Conservation (phyloP, 1,140 invertebrate species). For the Antheraea mylitta region DNA sequence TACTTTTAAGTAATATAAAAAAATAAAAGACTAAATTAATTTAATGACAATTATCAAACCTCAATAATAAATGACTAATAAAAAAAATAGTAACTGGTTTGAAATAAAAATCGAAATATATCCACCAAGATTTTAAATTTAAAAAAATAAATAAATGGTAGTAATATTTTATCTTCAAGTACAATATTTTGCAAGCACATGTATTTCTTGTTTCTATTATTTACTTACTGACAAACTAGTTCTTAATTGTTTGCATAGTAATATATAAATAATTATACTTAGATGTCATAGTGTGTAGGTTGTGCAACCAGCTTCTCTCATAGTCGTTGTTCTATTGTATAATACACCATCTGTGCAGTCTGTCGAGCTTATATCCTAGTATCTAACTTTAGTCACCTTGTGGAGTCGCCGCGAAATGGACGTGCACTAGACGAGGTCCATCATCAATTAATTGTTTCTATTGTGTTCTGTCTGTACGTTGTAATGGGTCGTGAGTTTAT, state of each 20-base stretch:
- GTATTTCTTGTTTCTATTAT: background rate
- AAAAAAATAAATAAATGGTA: no score
- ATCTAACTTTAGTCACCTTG: slow-evolving; percentile 11
- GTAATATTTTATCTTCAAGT: background rate
- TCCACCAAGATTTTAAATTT: no score
- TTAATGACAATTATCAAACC: no score
- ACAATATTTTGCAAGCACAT: background rate
- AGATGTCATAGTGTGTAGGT: no score
- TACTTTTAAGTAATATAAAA: no score
- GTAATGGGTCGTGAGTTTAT: slow-evolving; percentile 30
- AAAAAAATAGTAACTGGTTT: no score
- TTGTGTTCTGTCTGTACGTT: slow-evolving; percentile 15
- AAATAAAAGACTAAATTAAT: no score
- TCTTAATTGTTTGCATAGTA: background rate
- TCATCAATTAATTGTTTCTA: slow-evolving; percentile 11
- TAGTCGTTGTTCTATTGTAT: slow-evolving; percentile 4
- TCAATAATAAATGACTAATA: no score
- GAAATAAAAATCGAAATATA: no score
- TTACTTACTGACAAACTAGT: background rate
- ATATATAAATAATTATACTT: no score
- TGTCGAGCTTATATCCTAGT: no score
- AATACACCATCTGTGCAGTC: no score
- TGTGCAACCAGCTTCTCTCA: background rate
- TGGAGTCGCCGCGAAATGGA: slow-evolving; percentile 6
- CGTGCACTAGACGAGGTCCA: background rate